Evolutionary conservation across 1,140 invertebrate genomes (phyloP).

Genomic region (Adoxophyes honmai): DNA sequence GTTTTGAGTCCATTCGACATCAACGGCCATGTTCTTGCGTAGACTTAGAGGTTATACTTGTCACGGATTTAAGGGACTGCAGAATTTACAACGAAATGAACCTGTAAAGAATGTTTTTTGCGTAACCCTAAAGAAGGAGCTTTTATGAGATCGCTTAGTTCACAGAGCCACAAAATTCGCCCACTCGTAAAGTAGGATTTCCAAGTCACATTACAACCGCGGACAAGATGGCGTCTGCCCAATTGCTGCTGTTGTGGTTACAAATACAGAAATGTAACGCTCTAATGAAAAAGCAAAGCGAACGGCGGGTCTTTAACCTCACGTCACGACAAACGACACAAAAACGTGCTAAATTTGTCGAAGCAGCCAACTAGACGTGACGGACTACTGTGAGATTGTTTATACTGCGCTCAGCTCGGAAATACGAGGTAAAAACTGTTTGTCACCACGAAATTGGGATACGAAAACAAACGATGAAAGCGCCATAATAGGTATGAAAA

Average conservation of each 20-base stretch:
- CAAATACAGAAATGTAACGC: conserved; percentile 55
- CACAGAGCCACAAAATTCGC: too few relatives aligned
- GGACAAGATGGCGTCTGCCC: not conserved
- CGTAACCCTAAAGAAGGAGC: too few relatives aligned
- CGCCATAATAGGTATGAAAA: too few relatives aligned
- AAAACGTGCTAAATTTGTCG: conserved; percentile 65
- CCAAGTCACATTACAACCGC: not conserved
- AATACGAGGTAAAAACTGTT: conserved; percentile 30
- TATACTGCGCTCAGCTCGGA: conserved; percentile 41
- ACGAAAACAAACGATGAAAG: conserved; percentile 17
- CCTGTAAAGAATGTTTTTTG: too few relatives aligned
- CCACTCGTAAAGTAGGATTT: too few relatives aligned
- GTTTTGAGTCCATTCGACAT: too few relatives aligned
- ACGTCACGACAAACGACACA: conserved; percentile 52
- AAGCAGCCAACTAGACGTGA: conserved; percentile 55
- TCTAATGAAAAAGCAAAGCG: conserved; percentile 64
- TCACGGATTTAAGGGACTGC: too few relatives aligned
- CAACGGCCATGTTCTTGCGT: too few relatives aligned
- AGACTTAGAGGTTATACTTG: too few relatives aligned
- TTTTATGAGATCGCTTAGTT: too few relatives aligned
- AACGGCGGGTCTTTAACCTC: conserved; percentile 42
- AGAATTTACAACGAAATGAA: too few relatives aligned
- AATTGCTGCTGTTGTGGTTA: not conserved
- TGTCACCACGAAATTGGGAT: conserved; percentile 31
- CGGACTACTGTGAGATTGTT: conserved; percentile 53